Base-by-base conservation (phyloP, 2,797 vertebrate species). In the Myotis findleyi region DNA sequence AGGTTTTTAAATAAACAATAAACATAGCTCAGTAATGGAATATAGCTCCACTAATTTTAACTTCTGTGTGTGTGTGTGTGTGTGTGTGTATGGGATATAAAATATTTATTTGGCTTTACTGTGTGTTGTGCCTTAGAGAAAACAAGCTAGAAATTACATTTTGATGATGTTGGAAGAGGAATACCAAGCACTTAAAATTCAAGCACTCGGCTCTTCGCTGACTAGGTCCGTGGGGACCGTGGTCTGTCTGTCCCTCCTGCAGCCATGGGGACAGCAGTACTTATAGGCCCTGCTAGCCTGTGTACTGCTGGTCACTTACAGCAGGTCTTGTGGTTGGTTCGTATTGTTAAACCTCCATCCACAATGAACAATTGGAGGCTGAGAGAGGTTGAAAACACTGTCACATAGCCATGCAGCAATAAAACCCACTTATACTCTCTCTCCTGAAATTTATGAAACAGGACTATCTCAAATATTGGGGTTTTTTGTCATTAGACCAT, bases 1-100 rank as follows among this genome's bases (percentile, higher is more conserved):
- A 87, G 18, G 49, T 76, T 64, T 90, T 88, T 87, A n/a, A 12
- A 62, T 93, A 84, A 59, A 81, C 80, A 91, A 27, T 64, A 77
- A 79, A 6, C 49, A 57, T 69, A 6, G 2, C n/a, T 86, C 25
- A 84, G 71, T 80, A 84, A 51, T 51, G 11, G 38, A 66, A 87
- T 92, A 3, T 41, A 33, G 12, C 11, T 69, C 76, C n/a, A 68
- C 33, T 95, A 84, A 86, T 84, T 93, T 91, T 36, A 86, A 62
- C 0, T 62, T 33, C 0, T 87, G 13, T 57, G 8, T 44, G 14
- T 57, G 6, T 82, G 4, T 81, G 33, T 57, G 12, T 44, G 11
- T 55, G 7, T 71, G 7, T 53, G 1, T 51, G 6, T 25, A 5
- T 49, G 4, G 59, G 13, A 77, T 62, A 91, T 76, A 68, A 91